Conservation (phyloP, 2,113 vertebrate genomes). For the Mionectes macconnelli region DNA sequence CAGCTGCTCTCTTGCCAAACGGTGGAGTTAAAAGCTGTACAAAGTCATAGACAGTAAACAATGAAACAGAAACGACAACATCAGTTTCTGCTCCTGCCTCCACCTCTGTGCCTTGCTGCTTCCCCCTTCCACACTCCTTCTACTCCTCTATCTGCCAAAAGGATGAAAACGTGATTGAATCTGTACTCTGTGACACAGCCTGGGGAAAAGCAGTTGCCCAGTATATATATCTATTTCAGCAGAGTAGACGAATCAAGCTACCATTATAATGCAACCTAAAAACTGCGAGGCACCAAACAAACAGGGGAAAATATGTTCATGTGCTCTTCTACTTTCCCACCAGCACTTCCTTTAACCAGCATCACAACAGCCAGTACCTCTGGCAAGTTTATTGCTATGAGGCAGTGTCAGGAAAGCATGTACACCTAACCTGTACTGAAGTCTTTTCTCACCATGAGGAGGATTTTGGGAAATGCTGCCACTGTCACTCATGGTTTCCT, state of each 20-base stretch:
- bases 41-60: slow-evolving; percentile 52
- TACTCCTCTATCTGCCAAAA: not conserved
- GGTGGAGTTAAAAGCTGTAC: slow-evolving; percentile 57
- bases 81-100: slow-evolving; percentile 22
- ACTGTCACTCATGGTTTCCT: not conserved
- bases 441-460: not conserved
- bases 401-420: not conserved
- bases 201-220: slow-evolving; percentile 8
- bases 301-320: not conserved
- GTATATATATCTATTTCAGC: not conserved
- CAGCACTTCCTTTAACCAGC: not conserved
- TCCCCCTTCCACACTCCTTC: not conserved
- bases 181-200: not conserved
- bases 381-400: not conserved
- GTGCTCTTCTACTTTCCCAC: not conserved
- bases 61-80: slow-evolving; percentile 43
- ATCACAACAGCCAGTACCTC: not conserved
- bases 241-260: not conserved
- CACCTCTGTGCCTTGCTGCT: not conserved
- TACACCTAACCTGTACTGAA: not conserved
- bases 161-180: slow-evolving; percentile 25
- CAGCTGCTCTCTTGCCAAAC: slow-evolving; percentile 57
- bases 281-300: not conserved
- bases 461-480: not conserved
- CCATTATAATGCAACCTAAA: not conserved